Base-by-base conservation (phyloP, 2,888 invertebrate species). In the Ischnura elegans region DNA sequence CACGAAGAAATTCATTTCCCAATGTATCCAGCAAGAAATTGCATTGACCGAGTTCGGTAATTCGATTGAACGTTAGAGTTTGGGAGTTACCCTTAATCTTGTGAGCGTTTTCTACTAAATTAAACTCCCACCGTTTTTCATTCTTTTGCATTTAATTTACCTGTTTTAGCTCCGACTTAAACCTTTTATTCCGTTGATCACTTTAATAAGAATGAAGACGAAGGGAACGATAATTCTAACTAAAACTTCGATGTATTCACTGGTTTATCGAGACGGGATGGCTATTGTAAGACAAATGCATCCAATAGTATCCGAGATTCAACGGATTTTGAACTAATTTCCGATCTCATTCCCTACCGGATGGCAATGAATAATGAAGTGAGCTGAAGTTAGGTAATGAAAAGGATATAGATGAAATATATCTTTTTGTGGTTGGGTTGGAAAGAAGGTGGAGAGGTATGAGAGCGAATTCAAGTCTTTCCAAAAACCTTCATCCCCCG, bases 281-380 rank as follows among this genome's bases (percentile, higher is more conserved):
- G 76, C 76, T 36, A 76, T 76, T 36, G 76, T 29, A 76, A 76
- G 76, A 76, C 76, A 36, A 76, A 76, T 76, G 36, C 76, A 76
- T 76, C 76, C 76, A 76, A 76, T 76, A 76, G 36, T 36, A 76
- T 36, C 76, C 36, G 29, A 36, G 76, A 13, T 76, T 76, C 36
- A 76, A 76, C 76, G 76, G 76, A 76, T 76, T 76, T n/a, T 36
- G 36, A 76, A 76, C 76, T 36, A 36, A 76, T 76, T 76, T 76
- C 76, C 76, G 36, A 76, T 76, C 76, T 13, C 76, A 76, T 76
- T n/a, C n/a, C 10, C 61, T n/a, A n/a, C n/a, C 76, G 36, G 36
- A 76, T 76, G 76, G 76, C 76, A 16, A 29, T 76, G 36, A 76
- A 76, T 76, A 76, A 76, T 76, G 76, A 76, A 76, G 36, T 6